These are phyloP conservation scores for Baronia brevicornis DNA, from an alignment of 2,888 invertebrate genomes.

Conservation along the genomic window DNA sequence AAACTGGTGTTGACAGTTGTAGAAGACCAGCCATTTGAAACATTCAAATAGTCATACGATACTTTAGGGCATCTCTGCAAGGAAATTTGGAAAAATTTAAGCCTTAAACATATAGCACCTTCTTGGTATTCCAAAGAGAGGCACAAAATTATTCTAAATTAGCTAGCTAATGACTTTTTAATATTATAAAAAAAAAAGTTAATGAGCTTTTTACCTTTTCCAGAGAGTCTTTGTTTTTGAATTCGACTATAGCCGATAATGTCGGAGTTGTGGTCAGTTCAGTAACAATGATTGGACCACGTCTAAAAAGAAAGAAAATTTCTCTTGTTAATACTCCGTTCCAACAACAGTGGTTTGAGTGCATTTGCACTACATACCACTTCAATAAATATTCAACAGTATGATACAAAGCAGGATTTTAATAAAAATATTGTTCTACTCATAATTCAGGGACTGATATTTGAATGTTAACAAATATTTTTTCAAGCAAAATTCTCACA, in stretches of 20 bases:
- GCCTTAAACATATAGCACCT: slow-evolving; percentile 37
- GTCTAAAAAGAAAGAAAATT: slow-evolving; percentile 74
- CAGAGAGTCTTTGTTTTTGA: slow-evolving; percentile 75
- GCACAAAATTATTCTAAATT: slow-evolving; percentile 27
- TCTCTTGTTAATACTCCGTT: slow-evolving; percentile 66
- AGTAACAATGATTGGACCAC: slow-evolving; percentile 75
- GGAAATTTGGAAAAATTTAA: slow-evolving; percentile 58
- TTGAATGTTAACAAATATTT: slow-evolving; percentile 64
- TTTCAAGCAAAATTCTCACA: slow-evolving; percentile 21
- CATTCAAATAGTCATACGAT: slow-evolving; percentile 73
- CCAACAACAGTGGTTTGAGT: slow-evolving; percentile 38
- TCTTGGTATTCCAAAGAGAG: slow-evolving; percentile 26
- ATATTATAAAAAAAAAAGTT: slow-evolving; percentile 40
- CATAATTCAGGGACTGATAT: slow-evolving; percentile 70
- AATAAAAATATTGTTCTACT: no score
- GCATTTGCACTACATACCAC: slow-evolving; percentile 48
- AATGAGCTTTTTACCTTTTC: slow-evolving; percentile 73
- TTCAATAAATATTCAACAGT: slow-evolving; percentile 19
- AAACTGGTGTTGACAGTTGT: slow-evolving; percentile 27
- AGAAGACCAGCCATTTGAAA: slow-evolving; percentile 62
- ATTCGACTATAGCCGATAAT: slow-evolving; percentile 75
- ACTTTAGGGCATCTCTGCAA: slow-evolving; percentile 32
- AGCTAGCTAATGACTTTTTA: slow-evolving; percentile 25
- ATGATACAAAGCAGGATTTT: slow-evolving; percentile 9
- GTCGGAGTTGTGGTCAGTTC: slow-evolving; percentile 75